A percentile compares a stretch with the other conserved stretches of the same genome.
phyloP scores from a whole-genome alignment of 2,113 vertebrate species.

The Mus pahari region DNA sequence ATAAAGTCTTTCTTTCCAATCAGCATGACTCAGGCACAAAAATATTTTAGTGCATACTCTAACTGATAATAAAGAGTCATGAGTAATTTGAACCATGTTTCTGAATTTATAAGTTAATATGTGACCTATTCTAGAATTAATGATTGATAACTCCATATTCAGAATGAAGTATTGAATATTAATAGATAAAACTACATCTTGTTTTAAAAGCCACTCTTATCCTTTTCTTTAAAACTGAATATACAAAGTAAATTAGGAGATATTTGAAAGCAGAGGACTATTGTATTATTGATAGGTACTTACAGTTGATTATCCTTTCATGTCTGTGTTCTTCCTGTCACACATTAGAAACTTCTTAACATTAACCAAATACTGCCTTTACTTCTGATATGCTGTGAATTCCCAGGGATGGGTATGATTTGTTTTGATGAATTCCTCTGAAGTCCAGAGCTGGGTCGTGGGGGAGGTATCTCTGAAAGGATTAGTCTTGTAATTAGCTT shows the following conservation, averaged over 20 bases:
- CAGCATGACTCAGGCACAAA: not conserved
- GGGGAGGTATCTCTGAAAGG: not conserved
- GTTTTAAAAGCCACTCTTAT: not conserved
- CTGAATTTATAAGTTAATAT: constrained; percentile 56
- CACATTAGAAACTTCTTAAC: not conserved
- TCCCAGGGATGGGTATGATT: not conserved
- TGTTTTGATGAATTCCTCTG: constrained; percentile 28
- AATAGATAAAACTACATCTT: not conserved
- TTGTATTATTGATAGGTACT: not conserved
- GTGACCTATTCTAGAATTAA: constrained; percentile 44
- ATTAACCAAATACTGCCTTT: not conserved
- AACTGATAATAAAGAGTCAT: not conserved
- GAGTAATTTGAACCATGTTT: constrained; percentile 11
- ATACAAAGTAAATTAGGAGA: not conserved
- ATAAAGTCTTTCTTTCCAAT: not conserved
- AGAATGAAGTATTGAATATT: constrained; percentile 16
- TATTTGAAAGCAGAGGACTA: not conserved
- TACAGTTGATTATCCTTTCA: not conserved
- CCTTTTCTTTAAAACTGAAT: not conserved
- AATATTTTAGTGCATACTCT: not conserved
- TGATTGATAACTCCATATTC: constrained; percentile 20
- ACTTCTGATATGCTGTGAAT: not conserved
- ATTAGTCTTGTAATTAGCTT: constrained; percentile 23
- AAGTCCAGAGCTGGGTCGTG: not conserved
- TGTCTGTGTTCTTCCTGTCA: not conserved